A percentile compares a stretch with the other conserved stretches of the same genome.
phyloP scores from a whole-genome alignment of 2,888 invertebrate genomes.

The Leptopterna dolabrata region DNA sequence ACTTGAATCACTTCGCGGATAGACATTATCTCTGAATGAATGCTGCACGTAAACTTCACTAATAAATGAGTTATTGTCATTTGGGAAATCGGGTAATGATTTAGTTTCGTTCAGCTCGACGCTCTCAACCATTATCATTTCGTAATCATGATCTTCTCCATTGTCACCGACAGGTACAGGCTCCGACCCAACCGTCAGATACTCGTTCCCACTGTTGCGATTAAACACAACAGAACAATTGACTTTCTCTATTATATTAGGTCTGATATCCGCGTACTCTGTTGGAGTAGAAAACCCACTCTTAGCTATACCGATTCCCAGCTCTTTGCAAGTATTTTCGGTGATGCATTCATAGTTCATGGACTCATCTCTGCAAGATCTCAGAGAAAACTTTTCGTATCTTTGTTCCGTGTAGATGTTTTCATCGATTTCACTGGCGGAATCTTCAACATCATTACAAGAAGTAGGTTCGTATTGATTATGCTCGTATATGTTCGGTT shows the following conservation, averaged over 20 bases:
- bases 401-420: constrained; percentile 43
- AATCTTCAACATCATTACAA: constrained; percentile 28
- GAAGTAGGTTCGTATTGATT: constrained; percentile 1
- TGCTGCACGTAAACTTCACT: constrained; percentile 85
- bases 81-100: constrained; percentile 69
- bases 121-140: constrained; percentile 66
- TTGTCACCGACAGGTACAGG: constrained; percentile 33
- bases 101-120: constrained; percentile 60
- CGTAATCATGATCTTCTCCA: constrained; percentile 68
- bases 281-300: constrained; percentile 46
- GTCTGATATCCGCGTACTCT: constrained; percentile 45
- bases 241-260: constrained; percentile 33
- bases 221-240: constrained; percentile 46
- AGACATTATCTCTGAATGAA: constrained; percentile 69
- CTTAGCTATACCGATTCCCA: constrained; percentile 47
- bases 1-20: constrained; percentile 67
- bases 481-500: neutral
- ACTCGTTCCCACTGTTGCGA: constrained; percentile 38
- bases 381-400: constrained; percentile 30
- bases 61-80: constrained; percentile 76
- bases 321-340: constrained; percentile 49
- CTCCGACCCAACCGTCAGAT: constrained; percentile 62
- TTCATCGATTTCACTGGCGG: constrained; percentile 39
- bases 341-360: constrained; percentile 52
- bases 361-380: constrained; percentile 41